Percentiles rank a stretch among this genome's conserved stretches.
Evolutionary conservation across 2,797 vertebrate genomes (phyloP).

Genomic region (Anolis apletophallus): DNA sequence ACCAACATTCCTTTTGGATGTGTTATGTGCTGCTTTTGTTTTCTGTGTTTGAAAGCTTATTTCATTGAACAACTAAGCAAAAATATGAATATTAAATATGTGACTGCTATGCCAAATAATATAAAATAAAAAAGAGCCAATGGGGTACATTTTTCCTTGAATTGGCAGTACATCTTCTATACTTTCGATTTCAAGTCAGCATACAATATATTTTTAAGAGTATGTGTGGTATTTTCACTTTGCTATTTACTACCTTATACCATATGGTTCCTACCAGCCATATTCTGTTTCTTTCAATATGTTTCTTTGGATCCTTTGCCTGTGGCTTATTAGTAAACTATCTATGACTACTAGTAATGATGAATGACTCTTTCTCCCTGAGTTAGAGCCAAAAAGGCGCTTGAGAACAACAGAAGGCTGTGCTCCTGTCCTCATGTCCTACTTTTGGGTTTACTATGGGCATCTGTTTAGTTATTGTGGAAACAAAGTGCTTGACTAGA

Average conservation of each 20-base stretch:
- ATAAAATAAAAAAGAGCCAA: conserved; percentile 60
- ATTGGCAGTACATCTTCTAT: conserved; percentile 45
- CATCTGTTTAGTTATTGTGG: no score
- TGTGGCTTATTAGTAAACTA: not conserved
- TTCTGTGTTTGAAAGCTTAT: conserved; percentile 58
- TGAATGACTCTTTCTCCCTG: no score
- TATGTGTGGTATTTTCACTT: conserved; percentile 12
- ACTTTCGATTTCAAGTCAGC: conserved; percentile 33
- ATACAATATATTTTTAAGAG: conserved; percentile 9
- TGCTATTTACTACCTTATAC: not conserved
- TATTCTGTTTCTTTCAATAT: conserved; percentile 9
- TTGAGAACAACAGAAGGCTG: not conserved
- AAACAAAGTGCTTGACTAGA: no score
- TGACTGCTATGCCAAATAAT: conserved; percentile 60
- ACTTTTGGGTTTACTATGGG: not conserved
- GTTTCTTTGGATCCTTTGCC: not conserved
- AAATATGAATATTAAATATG: conserved; percentile 66
- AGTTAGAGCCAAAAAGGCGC: not conserved
- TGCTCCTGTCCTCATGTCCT: not conserved
- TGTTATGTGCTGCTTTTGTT: conserved; percentile 53
- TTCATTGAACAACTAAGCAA: conserved; percentile 47
- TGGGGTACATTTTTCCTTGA: conserved; percentile 39
- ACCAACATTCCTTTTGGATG: conserved; percentile 30
- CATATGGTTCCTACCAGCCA: not conserved
- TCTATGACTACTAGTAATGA: no score